Conservation (phyloP, 2,888 invertebrate genomes). For the Oligia latruncula region DNA sequence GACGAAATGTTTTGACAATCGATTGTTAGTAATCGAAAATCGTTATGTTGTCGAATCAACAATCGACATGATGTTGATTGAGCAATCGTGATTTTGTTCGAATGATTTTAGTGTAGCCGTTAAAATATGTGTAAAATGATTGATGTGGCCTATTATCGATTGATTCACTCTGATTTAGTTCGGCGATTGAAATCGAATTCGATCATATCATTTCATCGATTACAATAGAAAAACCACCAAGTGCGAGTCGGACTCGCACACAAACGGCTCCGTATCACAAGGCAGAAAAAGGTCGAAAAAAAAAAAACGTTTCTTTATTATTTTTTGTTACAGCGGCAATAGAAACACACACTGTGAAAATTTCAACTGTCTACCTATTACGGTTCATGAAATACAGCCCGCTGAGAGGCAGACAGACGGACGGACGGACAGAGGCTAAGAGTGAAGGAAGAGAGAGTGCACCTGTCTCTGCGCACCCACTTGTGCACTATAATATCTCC, state of each 20-base stretch:
- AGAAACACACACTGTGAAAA: not conserved
- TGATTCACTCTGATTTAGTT: not conserved
- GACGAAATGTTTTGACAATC: slow-evolving; percentile 10
- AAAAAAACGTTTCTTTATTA: not conserved
- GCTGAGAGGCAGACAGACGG: not conserved
- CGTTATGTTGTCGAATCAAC: slow-evolving; percentile 3
- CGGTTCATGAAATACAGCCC: not conserved
- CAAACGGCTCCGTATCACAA: not conserved
- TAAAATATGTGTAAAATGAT: slow-evolving; percentile 2
- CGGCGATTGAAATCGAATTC: slow-evolving; percentile 7
- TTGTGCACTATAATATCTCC: no score
- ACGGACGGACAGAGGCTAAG: not conserved
- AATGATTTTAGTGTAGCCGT: not conserved
- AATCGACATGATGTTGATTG: slow-evolving; percentile 16
- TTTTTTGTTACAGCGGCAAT: no score
- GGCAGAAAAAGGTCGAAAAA: not conserved
- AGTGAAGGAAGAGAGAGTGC: no score
- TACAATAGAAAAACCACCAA: not conserved
- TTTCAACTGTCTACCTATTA: not conserved
- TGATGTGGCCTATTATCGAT: not conserved
- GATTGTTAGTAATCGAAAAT: slow-evolving; percentile 12
- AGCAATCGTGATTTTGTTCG: not conserved
- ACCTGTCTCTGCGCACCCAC: no score
- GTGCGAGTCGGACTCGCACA: no score
- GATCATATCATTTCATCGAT: slow-evolving; percentile 16